These are phyloP conservation scores for Pangasius larnaudii DNA, from an alignment of 2,797 vertebrate species.

Conservation along the genomic window DNA sequence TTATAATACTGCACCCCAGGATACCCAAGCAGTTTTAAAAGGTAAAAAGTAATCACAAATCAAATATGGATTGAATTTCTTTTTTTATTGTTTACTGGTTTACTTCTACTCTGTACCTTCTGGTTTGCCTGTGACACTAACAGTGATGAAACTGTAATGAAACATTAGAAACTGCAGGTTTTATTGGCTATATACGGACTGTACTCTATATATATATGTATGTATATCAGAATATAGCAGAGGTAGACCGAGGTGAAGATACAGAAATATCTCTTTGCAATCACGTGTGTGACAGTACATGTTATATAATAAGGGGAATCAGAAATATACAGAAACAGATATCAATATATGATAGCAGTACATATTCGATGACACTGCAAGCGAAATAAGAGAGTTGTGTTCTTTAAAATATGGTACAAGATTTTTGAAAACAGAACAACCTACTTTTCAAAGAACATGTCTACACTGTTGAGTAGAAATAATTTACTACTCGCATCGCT, in stretches of 20 bases:
- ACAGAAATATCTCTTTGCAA: constrained; percentile 1
- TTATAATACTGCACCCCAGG: not conserved
- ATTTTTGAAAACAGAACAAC: not conserved
- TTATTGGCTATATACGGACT: not conserved
- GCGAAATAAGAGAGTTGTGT: not conserved
- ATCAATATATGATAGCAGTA: not conserved
- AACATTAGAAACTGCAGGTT: not conserved
- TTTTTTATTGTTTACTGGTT: not conserved
- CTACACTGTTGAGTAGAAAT: not conserved
- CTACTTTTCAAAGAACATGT: not conserved
- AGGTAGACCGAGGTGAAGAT: not conserved
- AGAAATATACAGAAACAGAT: not conserved
- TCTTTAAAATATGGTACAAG: not conserved
- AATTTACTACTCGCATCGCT: not conserved
- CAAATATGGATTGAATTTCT: not conserved
- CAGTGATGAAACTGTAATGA: not conserved
- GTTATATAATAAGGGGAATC: constrained; percentile 6
- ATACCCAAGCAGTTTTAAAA: not conserved
- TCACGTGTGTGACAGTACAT: not conserved
- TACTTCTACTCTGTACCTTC: not conserved
- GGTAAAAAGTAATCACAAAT: not conserved
- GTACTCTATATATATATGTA: not conserved
- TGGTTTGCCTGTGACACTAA: not conserved
- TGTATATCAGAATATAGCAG: not conserved
- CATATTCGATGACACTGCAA: not conserved